phyloP scores from a whole-genome alignment of 2,797 vertebrate species.

The Florisuga fusca region DNA sequence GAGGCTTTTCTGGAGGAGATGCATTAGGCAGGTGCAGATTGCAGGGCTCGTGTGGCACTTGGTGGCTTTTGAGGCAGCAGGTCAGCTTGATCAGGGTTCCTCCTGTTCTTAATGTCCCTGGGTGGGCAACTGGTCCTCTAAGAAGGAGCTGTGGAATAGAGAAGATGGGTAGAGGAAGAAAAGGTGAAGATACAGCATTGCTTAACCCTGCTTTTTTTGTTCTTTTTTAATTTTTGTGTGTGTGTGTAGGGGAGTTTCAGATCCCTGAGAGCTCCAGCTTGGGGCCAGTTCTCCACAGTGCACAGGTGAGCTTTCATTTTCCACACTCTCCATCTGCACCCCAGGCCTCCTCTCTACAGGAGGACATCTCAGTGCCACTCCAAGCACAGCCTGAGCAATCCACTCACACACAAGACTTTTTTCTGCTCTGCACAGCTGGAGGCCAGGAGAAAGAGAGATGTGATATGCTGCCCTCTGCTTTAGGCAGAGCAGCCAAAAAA shows the following conservation, averaged over 20 bases:
- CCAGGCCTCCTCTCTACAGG: not conserved
- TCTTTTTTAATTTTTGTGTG: not conserved
- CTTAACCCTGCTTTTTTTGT: not conserved
- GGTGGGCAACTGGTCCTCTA: not conserved
- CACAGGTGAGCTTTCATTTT: slow-evolving; percentile 26
- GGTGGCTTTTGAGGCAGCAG: not conserved
- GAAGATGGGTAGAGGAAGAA: not conserved
- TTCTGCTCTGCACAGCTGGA: not conserved
- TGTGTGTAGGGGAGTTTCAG: slow-evolving; percentile 11
- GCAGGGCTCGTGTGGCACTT: not conserved
- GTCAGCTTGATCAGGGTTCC: not conserved
- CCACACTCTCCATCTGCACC: not conserved
- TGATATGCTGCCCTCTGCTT: not conserved
- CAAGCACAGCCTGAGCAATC: not conserved
- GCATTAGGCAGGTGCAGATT: not conserved
- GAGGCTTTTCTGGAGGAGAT: not conserved
- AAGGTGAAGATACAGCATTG: not conserved
- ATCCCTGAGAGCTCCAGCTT: not conserved
- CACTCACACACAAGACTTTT: not conserved
- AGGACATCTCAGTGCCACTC: not conserved
- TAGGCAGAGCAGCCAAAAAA: not conserved
- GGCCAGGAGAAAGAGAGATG: not conserved
- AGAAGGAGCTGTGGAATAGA: not conserved
- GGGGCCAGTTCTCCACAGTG: not conserved
- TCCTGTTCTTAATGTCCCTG: not conserved